phyloP scores from a whole-genome alignment of 2,888 invertebrate genomes.

The Clunio marinus region DNA sequence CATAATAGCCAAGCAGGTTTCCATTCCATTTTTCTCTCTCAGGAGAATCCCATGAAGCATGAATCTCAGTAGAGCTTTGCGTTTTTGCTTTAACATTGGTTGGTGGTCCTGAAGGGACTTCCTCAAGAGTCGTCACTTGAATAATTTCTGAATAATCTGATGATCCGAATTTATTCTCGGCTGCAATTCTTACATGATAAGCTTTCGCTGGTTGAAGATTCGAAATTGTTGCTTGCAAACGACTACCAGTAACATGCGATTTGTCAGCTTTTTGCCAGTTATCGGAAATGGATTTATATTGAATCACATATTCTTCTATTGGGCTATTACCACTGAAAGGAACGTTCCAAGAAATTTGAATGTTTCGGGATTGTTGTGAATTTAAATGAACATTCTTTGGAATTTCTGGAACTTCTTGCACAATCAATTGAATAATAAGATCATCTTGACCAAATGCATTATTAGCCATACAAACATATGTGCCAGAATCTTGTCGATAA shows the following conservation, averaged over 20 bases:
- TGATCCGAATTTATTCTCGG: slow-evolving; percentile 82
- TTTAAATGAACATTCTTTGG: slow-evolving; percentile 80
- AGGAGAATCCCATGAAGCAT: slow-evolving; percentile 83
- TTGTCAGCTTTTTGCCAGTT: slow-evolving; percentile 79
- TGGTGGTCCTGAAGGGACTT: slow-evolving; percentile 79
- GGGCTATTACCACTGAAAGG: slow-evolving; percentile 87
- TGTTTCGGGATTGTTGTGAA: slow-evolving; percentile 77
- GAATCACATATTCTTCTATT: slow-evolving; percentile 81
- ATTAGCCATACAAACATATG: slow-evolving; percentile 80
- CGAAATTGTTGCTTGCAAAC: slow-evolving; percentile 73
- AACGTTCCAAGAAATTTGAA: slow-evolving; percentile 84
- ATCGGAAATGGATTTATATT: slow-evolving; percentile 83
- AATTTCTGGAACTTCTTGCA: slow-evolving; percentile 87
- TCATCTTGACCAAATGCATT: slow-evolving; percentile 89
- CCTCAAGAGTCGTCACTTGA: slow-evolving; percentile 80
- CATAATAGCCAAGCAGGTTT: slow-evolving; percentile 79
- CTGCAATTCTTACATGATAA: slow-evolving; percentile 83
- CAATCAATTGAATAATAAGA: slow-evolving; percentile 83
- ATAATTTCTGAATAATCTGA: slow-evolving; percentile 82
- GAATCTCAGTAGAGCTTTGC: slow-evolving; percentile 78
- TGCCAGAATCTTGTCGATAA: slow-evolving; percentile 82
- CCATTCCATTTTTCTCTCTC: slow-evolving; percentile 83
- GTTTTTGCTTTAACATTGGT: slow-evolving; percentile 76
- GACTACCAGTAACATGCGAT: slow-evolving; percentile 76
- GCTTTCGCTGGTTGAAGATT: slow-evolving; percentile 80